phyloP scores from a whole-genome alignment of 2,113 vertebrate species.

The Larimichthys crocea region DNA sequence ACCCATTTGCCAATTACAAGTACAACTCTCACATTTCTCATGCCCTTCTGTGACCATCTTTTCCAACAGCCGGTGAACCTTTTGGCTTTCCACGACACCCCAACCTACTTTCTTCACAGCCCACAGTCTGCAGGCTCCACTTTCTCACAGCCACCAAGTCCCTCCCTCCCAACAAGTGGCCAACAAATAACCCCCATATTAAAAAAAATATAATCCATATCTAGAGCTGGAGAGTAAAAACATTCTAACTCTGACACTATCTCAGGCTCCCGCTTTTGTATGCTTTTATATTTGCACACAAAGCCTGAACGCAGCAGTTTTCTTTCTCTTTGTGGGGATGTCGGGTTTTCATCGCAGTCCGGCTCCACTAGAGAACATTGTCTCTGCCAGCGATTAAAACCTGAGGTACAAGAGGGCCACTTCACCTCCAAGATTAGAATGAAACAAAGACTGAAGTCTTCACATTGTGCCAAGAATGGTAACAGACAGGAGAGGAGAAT shows the following conservation, averaged over 20 bases:
- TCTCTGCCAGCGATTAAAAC: constrained; percentile 75
- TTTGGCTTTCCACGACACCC: constrained; percentile 38
- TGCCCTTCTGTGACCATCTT: constrained; percentile 64
- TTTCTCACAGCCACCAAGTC: constrained; percentile 72
- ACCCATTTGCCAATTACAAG: constrained; percentile 36
- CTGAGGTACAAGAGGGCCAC: constrained; percentile 74
- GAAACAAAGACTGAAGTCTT: constrained; percentile 75
- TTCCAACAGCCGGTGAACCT: constrained; percentile 54
- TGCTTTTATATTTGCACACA: constrained; percentile 80
- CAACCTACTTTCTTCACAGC: constrained; percentile 48
- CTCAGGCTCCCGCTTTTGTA: constrained; percentile 80
- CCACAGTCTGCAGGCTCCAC: constrained; percentile 35
- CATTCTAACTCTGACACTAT: constrained; percentile 74
- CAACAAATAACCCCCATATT: constrained; percentile 63
- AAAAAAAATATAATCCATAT: constrained; percentile 75
- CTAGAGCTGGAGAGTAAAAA: constrained; percentile 58
- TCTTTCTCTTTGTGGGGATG: constrained; percentile 68
- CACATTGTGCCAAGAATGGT: constrained; percentile 68
- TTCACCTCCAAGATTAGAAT: constrained; percentile 75
- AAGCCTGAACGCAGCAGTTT: constrained; percentile 75
- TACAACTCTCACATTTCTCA: constrained; percentile 67
- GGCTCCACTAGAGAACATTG: constrained; percentile 71
- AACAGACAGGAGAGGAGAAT: constrained; percentile 47
- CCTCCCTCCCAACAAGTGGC: constrained; percentile 51
- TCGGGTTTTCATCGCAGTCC: constrained; percentile 64